These are phyloP conservation scores for Lepidurus packardi DNA, from an alignment of 1,140 invertebrate genomes.

Conservation along the genomic window DNA sequence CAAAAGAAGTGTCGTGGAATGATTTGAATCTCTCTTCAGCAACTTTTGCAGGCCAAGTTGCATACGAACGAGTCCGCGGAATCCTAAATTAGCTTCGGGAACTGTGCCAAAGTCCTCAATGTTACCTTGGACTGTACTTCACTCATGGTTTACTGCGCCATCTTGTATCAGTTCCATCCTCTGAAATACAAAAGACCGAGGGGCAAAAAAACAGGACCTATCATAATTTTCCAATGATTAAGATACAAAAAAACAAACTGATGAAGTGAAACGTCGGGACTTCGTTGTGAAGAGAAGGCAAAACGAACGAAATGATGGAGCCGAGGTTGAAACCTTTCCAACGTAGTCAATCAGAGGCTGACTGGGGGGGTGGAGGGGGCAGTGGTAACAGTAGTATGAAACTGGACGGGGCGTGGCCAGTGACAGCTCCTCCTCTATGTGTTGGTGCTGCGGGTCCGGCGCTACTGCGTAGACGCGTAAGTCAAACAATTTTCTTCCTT, in stretches of 20 bases:
- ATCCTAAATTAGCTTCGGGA: neutral
- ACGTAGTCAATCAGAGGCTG: conserved; percentile 7
- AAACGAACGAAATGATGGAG: neutral
- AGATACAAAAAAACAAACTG: neutral
- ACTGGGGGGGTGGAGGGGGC: neutral
- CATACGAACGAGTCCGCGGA: neutral
- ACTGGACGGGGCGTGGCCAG: neutral
- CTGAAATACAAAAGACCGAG: neutral
- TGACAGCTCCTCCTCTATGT: neutral
- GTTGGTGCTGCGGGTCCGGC: neutral
- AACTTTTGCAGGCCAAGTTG: neutral
- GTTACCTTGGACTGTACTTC: neutral
- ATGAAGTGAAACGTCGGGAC: too few species aligned
- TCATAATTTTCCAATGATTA: neutral
- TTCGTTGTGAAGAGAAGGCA: neutral
- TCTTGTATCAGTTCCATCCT: neutral
- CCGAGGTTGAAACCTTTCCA: conserved; percentile 8
- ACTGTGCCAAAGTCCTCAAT: neutral
- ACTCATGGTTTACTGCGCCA: neutral
- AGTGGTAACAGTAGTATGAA: neutral
- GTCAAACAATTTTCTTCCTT: neutral
- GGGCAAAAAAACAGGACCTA: neutral
- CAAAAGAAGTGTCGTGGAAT: neutral
- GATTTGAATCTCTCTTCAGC: neutral
- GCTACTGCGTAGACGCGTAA: conserved; percentile 1